A percentile compares a stretch with the other conserved stretches of the same genome.
phyloP scores from a whole-genome alignment of 2,113 vertebrate genomes.

The Stigmatopora argus region DNA sequence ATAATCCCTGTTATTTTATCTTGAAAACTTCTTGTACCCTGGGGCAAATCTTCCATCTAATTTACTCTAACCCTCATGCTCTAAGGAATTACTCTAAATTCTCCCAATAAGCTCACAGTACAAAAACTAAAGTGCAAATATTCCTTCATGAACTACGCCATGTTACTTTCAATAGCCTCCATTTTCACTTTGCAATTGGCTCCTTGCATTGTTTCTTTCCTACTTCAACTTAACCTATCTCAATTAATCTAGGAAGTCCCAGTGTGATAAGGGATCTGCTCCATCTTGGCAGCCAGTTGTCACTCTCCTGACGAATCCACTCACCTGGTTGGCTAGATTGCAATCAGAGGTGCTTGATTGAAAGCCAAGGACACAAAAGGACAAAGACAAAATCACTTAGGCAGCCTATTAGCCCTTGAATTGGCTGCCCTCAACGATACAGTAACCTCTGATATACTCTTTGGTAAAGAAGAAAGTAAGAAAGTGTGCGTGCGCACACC shows the following conservation, averaged over 20 bases:
- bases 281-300: conserved; percentile 51
- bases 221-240: conserved; percentile 42
- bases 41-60: too few relatives aligned
- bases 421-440: conserved; percentile 43
- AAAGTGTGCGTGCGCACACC: conserved; percentile 14
- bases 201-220: conserved; percentile 15
- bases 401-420: conserved; percentile 52
- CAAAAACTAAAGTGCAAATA: background rate
- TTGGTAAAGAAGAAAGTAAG: conserved; percentile 43
- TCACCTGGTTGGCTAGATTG: conserved; percentile 67
- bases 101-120: background rate
- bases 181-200: conserved; percentile 20
- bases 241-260: conserved; percentile 65
- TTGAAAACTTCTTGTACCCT: background rate
- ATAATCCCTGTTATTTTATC: background rate
- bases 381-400: conserved; percentile 66
- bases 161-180: conserved; percentile 21
- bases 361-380: conserved; percentile 68
- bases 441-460: conserved; percentile 52
- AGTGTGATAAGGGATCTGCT: conserved; percentile 55
- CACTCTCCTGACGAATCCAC: conserved; percentile 61
- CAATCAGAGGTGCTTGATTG: conserved; percentile 62
- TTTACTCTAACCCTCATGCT: too few relatives aligned
- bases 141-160: conserved; percentile 1
- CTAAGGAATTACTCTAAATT: background rate